Conservation (phyloP, 2,888 invertebrate species). For the Psylliodes chrysocephalus region DNA sequence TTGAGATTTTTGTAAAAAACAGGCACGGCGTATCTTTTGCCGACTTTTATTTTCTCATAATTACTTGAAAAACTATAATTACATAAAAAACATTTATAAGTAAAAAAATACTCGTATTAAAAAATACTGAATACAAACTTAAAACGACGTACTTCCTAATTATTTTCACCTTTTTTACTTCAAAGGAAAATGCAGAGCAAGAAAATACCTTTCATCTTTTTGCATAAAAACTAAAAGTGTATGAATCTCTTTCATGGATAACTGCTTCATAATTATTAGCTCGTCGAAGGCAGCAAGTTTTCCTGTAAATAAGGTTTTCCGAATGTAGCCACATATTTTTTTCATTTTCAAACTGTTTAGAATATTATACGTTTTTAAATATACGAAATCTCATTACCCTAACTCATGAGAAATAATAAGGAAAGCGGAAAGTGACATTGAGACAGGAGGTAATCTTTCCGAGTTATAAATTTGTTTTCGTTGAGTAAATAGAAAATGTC, state of each 20-base stretch:
- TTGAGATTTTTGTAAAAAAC: too few species aligned
- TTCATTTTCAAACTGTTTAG: conserved; percentile 7
- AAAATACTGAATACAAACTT: too few species aligned
- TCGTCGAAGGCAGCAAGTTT: neutral
- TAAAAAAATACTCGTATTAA: too few species aligned
- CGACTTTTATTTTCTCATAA: too few species aligned
- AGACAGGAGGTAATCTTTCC: conserved; percentile 9
- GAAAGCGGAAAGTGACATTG: conserved; percentile 5
- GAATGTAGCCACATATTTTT: conserved; percentile 1
- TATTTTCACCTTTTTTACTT: neutral
- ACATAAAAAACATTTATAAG: too few species aligned
- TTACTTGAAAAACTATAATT: too few species aligned
- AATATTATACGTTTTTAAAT: conserved; percentile 15
- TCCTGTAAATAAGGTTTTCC: conserved; percentile 15
- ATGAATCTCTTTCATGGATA: neutral
- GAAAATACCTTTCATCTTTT: conserved; percentile 1
- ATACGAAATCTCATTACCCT: neutral
- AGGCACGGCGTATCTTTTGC: too few species aligned
- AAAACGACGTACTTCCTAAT: too few species aligned
- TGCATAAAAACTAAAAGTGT: neutral
- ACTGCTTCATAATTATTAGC: conserved; percentile 9
- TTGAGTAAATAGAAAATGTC: conserved; percentile 1
- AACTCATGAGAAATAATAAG: neutral
- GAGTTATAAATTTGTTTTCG: conserved; percentile 9
- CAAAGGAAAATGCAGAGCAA: neutral